Base-by-base conservation (phyloP, 2,888 invertebrate genomes). In the Margaritifera margaritifera region DNA sequence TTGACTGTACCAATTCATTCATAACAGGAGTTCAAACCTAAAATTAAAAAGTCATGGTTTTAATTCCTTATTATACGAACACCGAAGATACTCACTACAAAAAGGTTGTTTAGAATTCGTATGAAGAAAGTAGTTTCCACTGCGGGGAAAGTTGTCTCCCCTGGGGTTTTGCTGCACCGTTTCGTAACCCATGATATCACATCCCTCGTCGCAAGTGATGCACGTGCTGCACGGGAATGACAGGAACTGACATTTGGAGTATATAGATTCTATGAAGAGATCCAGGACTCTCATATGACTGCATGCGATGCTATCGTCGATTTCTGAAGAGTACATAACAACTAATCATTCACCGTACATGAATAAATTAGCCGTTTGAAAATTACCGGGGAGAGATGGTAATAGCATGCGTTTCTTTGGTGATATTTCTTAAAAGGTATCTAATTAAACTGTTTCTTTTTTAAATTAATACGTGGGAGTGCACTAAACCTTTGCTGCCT, bases 231-330 rank as follows among this genome's bases (percentile, higher is more conserved):
- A 75, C 15, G 68, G 67, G 31, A 64, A 66, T 8, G 72, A 67
- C 6, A 52, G 61, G 53, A 75, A 73, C 24, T 31, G 50, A 56
- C 77, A 78, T 3, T 52, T 52, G 19, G 59, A 54, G 56, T 68
- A 71, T 55, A 78, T 75, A 22, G 73, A 77, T 53, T 78, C 77
- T 6, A 56, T 71, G 58, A 73, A 78, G 6, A 73, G 60, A 15
- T 53, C 22, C 19, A 75, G 66, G 0, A 72, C 64, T 18, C 75
- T 62, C 27, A 68, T 71, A 57, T 78, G 77, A 56, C 75, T 78
- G 62, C 77, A 78, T 18, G 63, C 64, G 1, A 78, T 61, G 1
- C 51, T 55, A 11, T 63, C 31, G 4, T 50, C 64, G 0, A 69
- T 64, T 22, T 31, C 75, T 75, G 57, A 20, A 68, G 66, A 50